These are phyloP conservation scores for Macrobrachium nipponense DNA, from an alignment of 1,140 invertebrate genomes.

Conservation along the genomic window DNA sequence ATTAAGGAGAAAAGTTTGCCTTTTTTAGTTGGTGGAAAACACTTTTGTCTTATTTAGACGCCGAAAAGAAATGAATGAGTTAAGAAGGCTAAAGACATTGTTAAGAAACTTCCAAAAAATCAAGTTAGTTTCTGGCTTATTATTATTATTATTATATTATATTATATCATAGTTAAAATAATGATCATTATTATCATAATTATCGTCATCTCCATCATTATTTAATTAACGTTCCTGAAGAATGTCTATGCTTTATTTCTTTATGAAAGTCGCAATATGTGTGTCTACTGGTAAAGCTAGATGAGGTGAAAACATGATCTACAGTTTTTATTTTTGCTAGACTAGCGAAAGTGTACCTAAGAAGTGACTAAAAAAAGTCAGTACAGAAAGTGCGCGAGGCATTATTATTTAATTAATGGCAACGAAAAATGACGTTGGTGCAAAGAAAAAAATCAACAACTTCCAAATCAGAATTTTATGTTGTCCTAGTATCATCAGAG, in stretches of 20 bases:
- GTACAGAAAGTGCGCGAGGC: constrained; percentile 25
- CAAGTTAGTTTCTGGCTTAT: background rate
- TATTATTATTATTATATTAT: background rate
- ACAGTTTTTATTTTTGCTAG: constrained; percentile 21
- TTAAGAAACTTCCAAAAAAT: background rate
- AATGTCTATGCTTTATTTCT: constrained; percentile 56
- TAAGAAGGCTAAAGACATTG: background rate
- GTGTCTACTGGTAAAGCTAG: constrained; percentile 52
- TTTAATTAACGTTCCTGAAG: constrained; percentile 43
- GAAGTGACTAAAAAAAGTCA: background rate
- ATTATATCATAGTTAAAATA: background rate
- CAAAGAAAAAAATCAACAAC: no score
- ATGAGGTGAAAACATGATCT: constrained; percentile 22
- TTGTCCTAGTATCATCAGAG: constrained; percentile 36
- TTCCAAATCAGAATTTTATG: background rate
- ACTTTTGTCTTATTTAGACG: constrained; percentile 34
- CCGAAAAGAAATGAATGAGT: background rate
- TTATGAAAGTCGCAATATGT: constrained; percentile 58
- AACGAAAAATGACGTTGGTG: constrained; percentile 24
- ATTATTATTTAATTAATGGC: constrained; percentile 10
- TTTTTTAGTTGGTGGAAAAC: constrained; percentile 5
- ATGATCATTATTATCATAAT: background rate
- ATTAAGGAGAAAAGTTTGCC: constrained; percentile 8
- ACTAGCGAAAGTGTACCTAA: constrained; percentile 49
- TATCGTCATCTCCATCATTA: background rate